A percentile compares a stretch with the other conserved stretches of the same genome.
Evolutionary conservation across 2,797 vertebrate genomes (phyloP).

Genomic region (Astyanax mexicanus): DNA sequence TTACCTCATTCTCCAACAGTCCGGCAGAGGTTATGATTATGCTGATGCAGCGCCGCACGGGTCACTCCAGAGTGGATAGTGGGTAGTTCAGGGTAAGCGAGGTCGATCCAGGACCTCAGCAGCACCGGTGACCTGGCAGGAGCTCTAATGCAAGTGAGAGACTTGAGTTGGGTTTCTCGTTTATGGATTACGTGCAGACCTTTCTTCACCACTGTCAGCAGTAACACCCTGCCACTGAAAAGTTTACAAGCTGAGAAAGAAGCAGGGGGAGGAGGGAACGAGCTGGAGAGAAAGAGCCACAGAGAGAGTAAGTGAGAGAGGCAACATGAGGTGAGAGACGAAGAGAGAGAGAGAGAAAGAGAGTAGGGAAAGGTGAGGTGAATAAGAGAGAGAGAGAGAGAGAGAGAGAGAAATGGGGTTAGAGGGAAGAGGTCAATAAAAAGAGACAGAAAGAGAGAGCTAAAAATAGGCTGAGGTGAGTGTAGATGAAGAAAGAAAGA

Average conservation of each 20-base stretch:
- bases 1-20: slow-evolving; percentile 34
- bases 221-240: slow-evolving; percentile 78
- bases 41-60: slow-evolving; percentile 9
- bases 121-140: slow-evolving; percentile 30
- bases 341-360: background rate
- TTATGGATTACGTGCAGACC: slow-evolving; percentile 69
- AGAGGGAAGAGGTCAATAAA: background rate
- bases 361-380: background rate
- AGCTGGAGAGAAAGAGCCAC: too few species aligned
- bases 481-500: background rate
- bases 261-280: background rate
- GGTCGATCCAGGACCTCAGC: slow-evolving; percentile 6
- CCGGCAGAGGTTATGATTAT: slow-evolving; percentile 34
- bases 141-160: slow-evolving; percentile 26
- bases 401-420: background rate
- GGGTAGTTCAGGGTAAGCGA: slow-evolving; percentile 30
- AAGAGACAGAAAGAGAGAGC: background rate
- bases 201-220: slow-evolving; percentile 49
- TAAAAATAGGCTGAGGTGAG: background rate
- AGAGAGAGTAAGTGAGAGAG: background rate
- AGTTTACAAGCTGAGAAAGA: slow-evolving; percentile 65
- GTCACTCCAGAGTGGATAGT: background rate
- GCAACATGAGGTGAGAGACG: slow-evolving; percentile 15
- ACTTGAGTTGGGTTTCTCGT: slow-evolving; percentile 61
- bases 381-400: background rate